Percentiles rank a stretch among this genome's conserved stretches.
phyloP scores from a whole-genome alignment of 2,113 vertebrate genomes.

The Ramphastos sulfuratus region DNA sequence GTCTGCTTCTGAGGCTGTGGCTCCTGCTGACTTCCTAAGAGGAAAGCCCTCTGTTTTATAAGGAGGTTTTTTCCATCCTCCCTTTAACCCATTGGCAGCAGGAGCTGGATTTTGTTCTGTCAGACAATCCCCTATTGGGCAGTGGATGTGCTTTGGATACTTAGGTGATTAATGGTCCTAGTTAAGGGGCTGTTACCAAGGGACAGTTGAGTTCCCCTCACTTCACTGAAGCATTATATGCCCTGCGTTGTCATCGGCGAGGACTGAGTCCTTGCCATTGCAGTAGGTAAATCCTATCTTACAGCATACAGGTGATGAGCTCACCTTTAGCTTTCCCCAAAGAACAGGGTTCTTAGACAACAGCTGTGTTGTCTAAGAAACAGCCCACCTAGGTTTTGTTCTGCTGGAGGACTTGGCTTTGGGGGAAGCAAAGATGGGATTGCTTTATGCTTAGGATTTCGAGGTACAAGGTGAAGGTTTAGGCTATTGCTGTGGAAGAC shows the following conservation, averaged over 20 bases:
- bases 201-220: constrained; percentile 74
- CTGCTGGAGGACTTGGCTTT: background rate
- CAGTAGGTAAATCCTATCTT: constrained; percentile 58
- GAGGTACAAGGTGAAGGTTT: background rate
- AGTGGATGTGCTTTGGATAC: constrained; percentile 37
- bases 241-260: constrained; percentile 41
- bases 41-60: constrained; percentile 44
- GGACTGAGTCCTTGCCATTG: constrained; percentile 55
- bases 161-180: constrained; percentile 71
- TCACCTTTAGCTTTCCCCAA: background rate
- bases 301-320: background rate
- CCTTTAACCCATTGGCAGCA: constrained; percentile 36
- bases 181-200: constrained; percentile 68
- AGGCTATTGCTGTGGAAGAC: background rate
- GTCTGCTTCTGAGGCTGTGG: constrained; percentile 11
- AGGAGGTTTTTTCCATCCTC: constrained; percentile 1
- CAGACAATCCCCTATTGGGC: constrained; percentile 62
- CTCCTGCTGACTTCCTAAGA: constrained; percentile 29
- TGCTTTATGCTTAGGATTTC: background rate
- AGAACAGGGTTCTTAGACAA: too few species aligned
- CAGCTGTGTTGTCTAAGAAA: background rate
- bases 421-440: background rate
- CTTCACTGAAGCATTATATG: constrained; percentile 62
- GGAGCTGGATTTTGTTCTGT: constrained; percentile 46
- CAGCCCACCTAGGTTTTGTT: background rate